Evolutionary conservation across 64 coral and sea anemone genomes (phyloP), one percentile per base, ranked within the genome.

Genomic region (Stichodactyla helianthus): DNA sequence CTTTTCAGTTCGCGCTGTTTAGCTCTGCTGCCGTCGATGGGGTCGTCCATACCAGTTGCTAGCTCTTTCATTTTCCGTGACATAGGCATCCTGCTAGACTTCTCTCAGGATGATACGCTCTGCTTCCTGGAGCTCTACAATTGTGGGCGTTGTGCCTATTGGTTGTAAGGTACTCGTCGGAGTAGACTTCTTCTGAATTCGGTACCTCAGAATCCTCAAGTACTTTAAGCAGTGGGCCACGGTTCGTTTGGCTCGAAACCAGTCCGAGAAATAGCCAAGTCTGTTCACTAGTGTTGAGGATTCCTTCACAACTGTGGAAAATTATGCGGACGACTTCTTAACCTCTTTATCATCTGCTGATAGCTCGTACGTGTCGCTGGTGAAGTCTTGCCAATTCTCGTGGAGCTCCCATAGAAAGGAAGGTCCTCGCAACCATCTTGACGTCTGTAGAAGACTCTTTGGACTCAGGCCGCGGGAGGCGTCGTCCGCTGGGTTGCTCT

Each of bases 401-500:
- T 89, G 53, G 25, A 20, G 50, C 70, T 57, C 25, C 88, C 60
- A 89, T 53, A 89, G 82, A 59, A 89, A 84, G 6, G 14, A 50
- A 8, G 88, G 82, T 19, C 88, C 82, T 19, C 6, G 79, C n/a
- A 68, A 23, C 77, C 77, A 79, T 79, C 77, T 79, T 79, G 77
- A 80, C 15, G 31, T 20, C 4, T n/a, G 59, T 53, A 70, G 59
- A 6, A 89, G 79, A 89, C 28, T 18, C 35, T 83, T 51, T 54
- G 88, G 78, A 9, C 56, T 82, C 16, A 89, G 4, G 6, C 88
- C 88, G 14, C 88, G 59, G 0, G 79, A 89, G 6, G 63, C 78
- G 88, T 89, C 88, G 18, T 83, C 88, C n/a, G 71, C 54, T 82
- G 87, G 87, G 50, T 89, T 82, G 50, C 19, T 51, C 14, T 68